Conservation (phyloP, 2,797 vertebrate species). For the Aeoliscus strigatus region DNA sequence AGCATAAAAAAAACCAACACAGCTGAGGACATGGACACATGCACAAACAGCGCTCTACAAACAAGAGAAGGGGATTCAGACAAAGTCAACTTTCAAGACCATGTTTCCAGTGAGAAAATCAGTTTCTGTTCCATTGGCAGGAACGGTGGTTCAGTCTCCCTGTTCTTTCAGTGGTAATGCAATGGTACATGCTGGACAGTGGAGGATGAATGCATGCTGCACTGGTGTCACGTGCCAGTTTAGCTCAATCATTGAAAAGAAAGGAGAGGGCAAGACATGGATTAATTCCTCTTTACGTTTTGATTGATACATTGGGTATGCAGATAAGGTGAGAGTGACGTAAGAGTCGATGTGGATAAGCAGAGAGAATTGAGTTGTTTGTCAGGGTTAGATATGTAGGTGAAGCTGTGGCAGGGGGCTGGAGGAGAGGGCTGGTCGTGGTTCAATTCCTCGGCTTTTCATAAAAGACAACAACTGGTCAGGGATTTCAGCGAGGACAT, state of each 20-base stretch:
- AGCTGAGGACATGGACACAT: no score
- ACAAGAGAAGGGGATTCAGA: no score
- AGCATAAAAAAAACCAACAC: no score
- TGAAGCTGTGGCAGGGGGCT: constrained; percentile 56
- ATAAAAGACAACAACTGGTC: constrained; percentile 92
- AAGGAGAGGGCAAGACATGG: constrained; percentile 11
- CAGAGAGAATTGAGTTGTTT: neutral
- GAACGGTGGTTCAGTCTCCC: no score
- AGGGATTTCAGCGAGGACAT: constrained; percentile 88
- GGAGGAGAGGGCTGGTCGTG: constrained; percentile 69
- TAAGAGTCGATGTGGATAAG: constrained; percentile 9
- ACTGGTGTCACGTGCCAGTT: constrained; percentile 19
- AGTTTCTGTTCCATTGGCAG: no score
- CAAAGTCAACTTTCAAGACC: no score
- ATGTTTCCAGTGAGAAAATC: no score
- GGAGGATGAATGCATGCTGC: constrained; percentile 18
- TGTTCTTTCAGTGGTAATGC: neutral
- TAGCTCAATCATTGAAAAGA: constrained; percentile 20
- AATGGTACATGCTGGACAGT: constrained; percentile 4
- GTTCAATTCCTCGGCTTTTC: constrained; percentile 83
- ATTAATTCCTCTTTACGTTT: constrained; percentile 11
- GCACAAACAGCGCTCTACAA: no score
- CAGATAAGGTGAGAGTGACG: no score
- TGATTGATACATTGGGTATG: constrained; percentile 20
- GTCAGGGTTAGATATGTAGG: constrained; percentile 48